phyloP scores from a whole-genome alignment of 2,113 vertebrate genomes.

The Eidolon helvum region DNA sequence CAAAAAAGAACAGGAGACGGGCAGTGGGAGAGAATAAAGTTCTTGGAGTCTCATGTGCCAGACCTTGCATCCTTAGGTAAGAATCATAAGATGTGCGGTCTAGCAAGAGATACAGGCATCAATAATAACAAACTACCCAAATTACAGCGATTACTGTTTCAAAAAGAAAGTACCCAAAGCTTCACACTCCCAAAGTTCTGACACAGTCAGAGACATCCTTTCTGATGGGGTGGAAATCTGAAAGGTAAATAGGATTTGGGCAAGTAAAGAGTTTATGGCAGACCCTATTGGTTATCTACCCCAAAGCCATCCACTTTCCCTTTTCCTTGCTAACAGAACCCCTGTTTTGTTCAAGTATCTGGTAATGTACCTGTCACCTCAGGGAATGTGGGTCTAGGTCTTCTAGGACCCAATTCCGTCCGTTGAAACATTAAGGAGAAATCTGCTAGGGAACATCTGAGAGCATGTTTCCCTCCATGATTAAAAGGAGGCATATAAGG shows the following conservation, averaged over 20 bases:
- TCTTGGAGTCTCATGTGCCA: rapidly evolving
- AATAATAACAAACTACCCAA: not conserved
- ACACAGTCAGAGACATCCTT: not conserved
- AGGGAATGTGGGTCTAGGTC: not conserved
- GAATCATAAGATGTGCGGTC: not conserved
- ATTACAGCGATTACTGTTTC: not conserved
- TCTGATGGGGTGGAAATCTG: not conserved
- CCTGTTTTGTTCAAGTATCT: not conserved
- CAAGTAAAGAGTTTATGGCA: not conserved
- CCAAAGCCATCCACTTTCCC: not conserved
- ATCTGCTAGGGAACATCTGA: not conserved
- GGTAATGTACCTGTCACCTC: not conserved
- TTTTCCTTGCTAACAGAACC: not conserved
- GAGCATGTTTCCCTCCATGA: not conserved
- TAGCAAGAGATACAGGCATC: not conserved
- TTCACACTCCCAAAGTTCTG: not conserved
- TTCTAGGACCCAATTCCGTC: not conserved
- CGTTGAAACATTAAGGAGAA: not conserved
- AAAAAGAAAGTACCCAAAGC: not conserved
- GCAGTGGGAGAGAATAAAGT: not conserved
- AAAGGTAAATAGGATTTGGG: not conserved
- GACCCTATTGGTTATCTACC: not conserved
- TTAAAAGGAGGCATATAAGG: not conserved
- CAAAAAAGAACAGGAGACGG: not conserved
- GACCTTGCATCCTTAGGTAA: not conserved